Evolutionary conservation across 2,888 invertebrate species (phyloP).

Genomic region (Cryptophagus acutangulus): DNA sequence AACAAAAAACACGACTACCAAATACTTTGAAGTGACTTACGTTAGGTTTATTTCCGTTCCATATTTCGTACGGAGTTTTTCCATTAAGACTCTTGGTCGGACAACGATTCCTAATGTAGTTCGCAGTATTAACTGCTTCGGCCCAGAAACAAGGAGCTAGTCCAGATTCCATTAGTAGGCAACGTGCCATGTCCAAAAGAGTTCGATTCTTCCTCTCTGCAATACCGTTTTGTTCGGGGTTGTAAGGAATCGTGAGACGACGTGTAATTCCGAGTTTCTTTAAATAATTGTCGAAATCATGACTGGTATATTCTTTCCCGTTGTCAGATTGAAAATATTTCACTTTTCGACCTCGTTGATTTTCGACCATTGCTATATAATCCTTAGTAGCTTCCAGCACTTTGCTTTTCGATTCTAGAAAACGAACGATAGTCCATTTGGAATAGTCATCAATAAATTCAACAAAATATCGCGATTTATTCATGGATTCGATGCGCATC

Average conservation of each 20-base stretch:
- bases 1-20: too few species aligned
- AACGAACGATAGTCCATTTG: conserved; percentile 25
- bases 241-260: conserved; percentile 18
- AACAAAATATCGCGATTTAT: conserved; percentile 28
- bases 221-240: conserved; percentile 33
- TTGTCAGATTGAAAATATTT: conserved; percentile 30
- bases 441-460: conserved; percentile 35
- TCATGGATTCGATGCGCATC: conserved; percentile 22
- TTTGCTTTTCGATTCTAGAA: conserved; percentile 31
- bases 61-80: background rate
- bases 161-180: conserved; percentile 18
- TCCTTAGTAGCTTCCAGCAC: conserved; percentile 25
- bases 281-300: conserved; percentile 25
- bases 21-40: background rate
- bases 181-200: conserved; percentile 24
- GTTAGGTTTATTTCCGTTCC: background rate
- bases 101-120: conserved; percentile 4
- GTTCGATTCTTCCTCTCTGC: conserved; percentile 25
- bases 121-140: conserved; percentile 10
- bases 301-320: conserved; percentile 19
- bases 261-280: conserved; percentile 30
- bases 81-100: background rate
- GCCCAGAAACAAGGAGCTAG: conserved; percentile 13
- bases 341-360: conserved; percentile 27
- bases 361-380: conserved; percentile 34